phyloP scores from a whole-genome alignment of 2,888 invertebrate genomes.

The Colostygia pectinataria region DNA sequence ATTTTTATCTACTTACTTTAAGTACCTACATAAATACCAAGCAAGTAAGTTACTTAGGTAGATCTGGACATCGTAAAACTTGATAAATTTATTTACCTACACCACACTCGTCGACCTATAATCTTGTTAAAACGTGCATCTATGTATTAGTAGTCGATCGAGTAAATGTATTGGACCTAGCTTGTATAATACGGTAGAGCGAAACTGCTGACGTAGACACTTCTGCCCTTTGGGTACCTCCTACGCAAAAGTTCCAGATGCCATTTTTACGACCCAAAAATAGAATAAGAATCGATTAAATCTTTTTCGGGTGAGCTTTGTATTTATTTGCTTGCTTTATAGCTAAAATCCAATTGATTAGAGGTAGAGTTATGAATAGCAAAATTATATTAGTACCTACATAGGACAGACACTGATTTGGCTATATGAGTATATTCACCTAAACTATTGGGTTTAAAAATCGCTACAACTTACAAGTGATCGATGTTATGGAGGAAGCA shows the following conservation, averaged over 20 bases:
- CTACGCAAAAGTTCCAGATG: slow-evolving; percentile 55
- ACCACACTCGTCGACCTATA: slow-evolving; percentile 24
- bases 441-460: too few relatives aligned
- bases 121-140: slow-evolving; percentile 32
- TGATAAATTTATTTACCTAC: slow-evolving; percentile 14
- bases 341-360: too few relatives aligned
- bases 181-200: slow-evolving; percentile 32
- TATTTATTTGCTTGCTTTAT: background rate
- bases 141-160: slow-evolving; percentile 22
- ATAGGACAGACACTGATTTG: too few relatives aligned
- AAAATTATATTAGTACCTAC: too few relatives aligned
- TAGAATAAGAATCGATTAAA: slow-evolving; percentile 13
- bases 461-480: slow-evolving; percentile 12
- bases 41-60: too few relatives aligned
- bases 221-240: slow-evolving; percentile 61
- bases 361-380: too few relatives aligned
- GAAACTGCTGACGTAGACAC: slow-evolving; percentile 68
- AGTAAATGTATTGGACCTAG: slow-evolving; percentile 20
- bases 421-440: too few relatives aligned
- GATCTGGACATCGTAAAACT: slow-evolving; percentile 1
- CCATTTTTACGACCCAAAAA: slow-evolving; percentile 37
- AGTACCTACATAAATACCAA: too few relatives aligned
- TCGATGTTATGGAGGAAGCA: slow-evolving; percentile 8
- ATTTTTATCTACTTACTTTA: too few relatives aligned
- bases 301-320: background rate